A percentile compares a stretch with the other conserved stretches of the same genome.
Conservation (phyloP, 2,888 invertebrate species). For the Caenorhabditis plicata region DNA sequence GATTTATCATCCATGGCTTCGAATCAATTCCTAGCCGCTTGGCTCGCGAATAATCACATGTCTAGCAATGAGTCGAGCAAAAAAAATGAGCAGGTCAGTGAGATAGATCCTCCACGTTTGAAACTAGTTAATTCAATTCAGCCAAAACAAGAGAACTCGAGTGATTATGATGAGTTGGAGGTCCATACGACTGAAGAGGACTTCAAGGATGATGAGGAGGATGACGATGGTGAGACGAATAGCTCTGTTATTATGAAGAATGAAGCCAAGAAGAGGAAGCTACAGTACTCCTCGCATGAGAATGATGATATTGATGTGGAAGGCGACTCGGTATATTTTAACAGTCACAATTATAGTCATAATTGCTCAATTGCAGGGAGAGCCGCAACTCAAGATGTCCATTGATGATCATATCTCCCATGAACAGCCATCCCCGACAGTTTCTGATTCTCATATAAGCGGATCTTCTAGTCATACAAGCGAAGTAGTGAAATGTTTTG, state of each 20-base stretch:
- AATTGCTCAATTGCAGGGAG: conserved; percentile 18
- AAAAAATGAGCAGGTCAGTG: neutral
- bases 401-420: conserved; percentile 37
- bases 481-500: conserved; percentile 45
- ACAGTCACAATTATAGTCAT: neutral
- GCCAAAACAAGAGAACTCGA: conserved; percentile 3
- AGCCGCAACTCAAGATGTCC: conserved; percentile 32
- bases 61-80: conserved; percentile 5
- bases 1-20: conserved; percentile 23
- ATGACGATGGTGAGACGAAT: conserved; percentile 20
- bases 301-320: conserved; percentile 35
- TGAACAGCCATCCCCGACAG: conserved; percentile 54
- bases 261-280: conserved; percentile 17
- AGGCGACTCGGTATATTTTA: conserved; percentile 18
- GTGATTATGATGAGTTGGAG: conserved; percentile 42
- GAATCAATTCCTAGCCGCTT: conserved; percentile 42
- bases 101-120: neutral
- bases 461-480: conserved; percentile 47
- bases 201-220: conserved; percentile 34
- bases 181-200: conserved; percentile 45
- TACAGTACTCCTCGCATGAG: conserved; percentile 4
- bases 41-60: conserved; percentile 54
- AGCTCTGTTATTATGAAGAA: conserved; percentile 28
- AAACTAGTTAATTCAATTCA: neutral
- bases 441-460: conserved; percentile 57